These are phyloP conservation scores for Carcina quercana DNA, from an alignment of 2,888 invertebrate genomes.

Conservation along the genomic window DNA sequence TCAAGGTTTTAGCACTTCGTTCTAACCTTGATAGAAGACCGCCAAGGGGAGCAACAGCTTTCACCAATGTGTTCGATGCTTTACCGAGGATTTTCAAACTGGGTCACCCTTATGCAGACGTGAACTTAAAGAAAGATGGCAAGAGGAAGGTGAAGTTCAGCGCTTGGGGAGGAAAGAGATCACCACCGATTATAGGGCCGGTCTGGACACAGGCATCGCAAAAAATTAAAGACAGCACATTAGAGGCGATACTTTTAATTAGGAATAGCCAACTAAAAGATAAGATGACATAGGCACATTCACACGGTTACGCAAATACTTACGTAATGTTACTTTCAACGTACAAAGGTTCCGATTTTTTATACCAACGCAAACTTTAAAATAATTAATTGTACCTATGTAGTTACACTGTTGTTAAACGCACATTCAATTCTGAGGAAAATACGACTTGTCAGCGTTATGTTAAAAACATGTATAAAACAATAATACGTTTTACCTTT, in stretches of 20 bases:
- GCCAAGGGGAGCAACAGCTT: constrained; percentile 46
- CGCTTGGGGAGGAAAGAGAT: constrained; percentile 63
- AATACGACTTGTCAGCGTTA: too few species aligned
- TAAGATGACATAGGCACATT: constrained; percentile 23
- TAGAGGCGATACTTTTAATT: constrained; percentile 48
- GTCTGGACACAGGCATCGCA: constrained; percentile 55
- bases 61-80: constrained; percentile 42
- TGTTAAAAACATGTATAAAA: too few species aligned
- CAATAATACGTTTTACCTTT: background rate
- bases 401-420: too few species aligned
- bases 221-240: constrained; percentile 39
- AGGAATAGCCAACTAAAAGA: constrained; percentile 32
- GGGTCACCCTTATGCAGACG: constrained; percentile 54
- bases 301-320: too few species aligned
- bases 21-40: constrained; percentile 35
- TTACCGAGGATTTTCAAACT: constrained; percentile 47
- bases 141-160: constrained; percentile 66
- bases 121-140: constrained; percentile 57
- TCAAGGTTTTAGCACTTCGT: constrained; percentile 46
- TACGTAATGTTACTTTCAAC: constrained; percentile 16
- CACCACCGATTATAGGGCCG: constrained; percentile 64
- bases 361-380: too few species aligned
- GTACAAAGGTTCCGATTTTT: constrained; percentile 30
- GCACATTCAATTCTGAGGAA: too few species aligned
- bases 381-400: too few species aligned